Conservation (phyloP, 1,140 invertebrate genomes). For the Scaptomyza montana region DNA sequence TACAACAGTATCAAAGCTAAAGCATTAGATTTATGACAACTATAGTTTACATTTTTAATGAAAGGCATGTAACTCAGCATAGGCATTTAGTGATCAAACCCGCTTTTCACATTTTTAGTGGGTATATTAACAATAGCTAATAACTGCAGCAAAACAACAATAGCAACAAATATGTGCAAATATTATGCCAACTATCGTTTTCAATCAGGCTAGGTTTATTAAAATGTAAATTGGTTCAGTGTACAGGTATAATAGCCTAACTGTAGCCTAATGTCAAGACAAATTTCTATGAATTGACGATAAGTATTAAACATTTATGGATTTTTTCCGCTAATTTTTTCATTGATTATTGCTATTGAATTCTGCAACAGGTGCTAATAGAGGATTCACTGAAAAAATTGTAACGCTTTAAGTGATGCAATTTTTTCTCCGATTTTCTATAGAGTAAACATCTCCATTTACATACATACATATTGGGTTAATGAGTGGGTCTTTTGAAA, state of each 20-base stretch:
- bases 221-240: slow-evolving; percentile 62
- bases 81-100: background rate
- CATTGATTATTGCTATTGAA: slow-evolving; percentile 40
- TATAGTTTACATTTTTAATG: too few relatives aligned
- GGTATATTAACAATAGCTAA: slow-evolving; percentile 40
- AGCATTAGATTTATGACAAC: too few relatives aligned
- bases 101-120: background rate
- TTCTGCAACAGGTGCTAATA: slow-evolving; percentile 45
- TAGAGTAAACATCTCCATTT: slow-evolving; percentile 6
- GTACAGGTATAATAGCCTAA: slow-evolving; percentile 65
- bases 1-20: background rate
- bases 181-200: slow-evolving; percentile 58
- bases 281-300: slow-evolving; percentile 73
- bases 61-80: background rate
- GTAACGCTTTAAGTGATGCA: slow-evolving; percentile 18
- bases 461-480: background rate
- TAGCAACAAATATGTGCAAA: slow-evolving; percentile 53
- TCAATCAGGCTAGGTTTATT: slow-evolving; percentile 49
- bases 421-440: slow-evolving; percentile 6
- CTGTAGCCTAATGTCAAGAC: slow-evolving; percentile 49
- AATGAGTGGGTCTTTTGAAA: slow-evolving; percentile 25
- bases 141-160: slow-evolving; percentile 17
- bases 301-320: slow-evolving; percentile 64
- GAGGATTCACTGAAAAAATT: slow-evolving; percentile 17
- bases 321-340: slow-evolving; percentile 74